Base-by-base conservation (phyloP, 2,888 invertebrate genomes). In the Panopea generosa region DNA sequence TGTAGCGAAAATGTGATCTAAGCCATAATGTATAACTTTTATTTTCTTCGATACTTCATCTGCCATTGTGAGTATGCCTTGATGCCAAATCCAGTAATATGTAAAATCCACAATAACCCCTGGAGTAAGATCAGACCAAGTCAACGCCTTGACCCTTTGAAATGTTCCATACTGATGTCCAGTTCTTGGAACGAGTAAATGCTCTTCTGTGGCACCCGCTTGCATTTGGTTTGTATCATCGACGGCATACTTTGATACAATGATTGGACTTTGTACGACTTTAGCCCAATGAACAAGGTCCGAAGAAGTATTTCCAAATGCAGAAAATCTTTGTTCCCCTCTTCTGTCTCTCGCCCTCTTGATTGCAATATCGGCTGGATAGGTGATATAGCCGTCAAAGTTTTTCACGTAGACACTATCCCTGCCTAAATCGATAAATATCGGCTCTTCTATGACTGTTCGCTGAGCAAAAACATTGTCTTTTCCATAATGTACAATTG, bases 1-100 rank as follows among this genome's bases (percentile, higher is more conserved):
- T 6, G 69, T 65, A 3, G 77, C 68, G 29, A 77, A 73, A 0
- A 69, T 38, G 24, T 69, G 56, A 2, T 11, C 26, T 9, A 66
- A n/a, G 14, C 77, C 77, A 47, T 78, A 78, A 60, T 78, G 73
- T 20, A 78, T 73, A 18, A 73, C 67, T n/a, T 49, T 66, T 7
- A 78, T 70, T 20, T 18, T 63, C n/a, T 62, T 43, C 14, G 18
- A 22, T 9, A 33, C 45, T n/a, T 63, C 62, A 49, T 78, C 43
- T 2, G 20, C 22, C 7, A 56, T 56, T 14, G 61, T 38, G 0
- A 78, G 27, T 7, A 78, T 40, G 43, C n/a, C n/a, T n/a, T n/a
- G n/a, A n/a, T n/a, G n/a, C n/a, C n/a, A n/a, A n/a, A n/a, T n/a
- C n/a, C n/a, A 56, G 53, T 69, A 74, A 38, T 70, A 70, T 11